Conservation (phyloP, 1,140 invertebrate genomes). For the Pygmarrhopalites habei region DNA sequence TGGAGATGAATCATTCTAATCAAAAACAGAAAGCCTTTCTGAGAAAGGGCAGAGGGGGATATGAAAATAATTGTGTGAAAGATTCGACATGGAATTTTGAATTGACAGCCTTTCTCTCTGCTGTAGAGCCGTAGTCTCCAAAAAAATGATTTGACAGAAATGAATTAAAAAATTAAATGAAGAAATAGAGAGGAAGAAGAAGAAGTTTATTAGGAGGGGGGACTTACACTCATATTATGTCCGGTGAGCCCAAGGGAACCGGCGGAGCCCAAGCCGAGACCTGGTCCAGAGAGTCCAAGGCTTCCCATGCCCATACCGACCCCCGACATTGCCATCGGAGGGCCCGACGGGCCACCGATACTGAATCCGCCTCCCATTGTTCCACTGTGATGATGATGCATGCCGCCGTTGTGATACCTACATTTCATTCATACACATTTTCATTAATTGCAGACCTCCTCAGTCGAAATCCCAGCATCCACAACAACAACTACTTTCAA, state of each 20-base stretch:
- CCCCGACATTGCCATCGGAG: slow-evolving; percentile 36
- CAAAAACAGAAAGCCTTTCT: neutral
- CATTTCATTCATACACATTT: slow-evolving; percentile 4
- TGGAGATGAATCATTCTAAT: neutral
- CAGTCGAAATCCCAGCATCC: slow-evolving; percentile 4
- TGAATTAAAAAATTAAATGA: too few relatives aligned
- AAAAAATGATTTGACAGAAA: neutral
- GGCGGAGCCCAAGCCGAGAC: slow-evolving; percentile 31
- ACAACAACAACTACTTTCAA: too few relatives aligned
- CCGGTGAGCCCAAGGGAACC: slow-evolving; percentile 28
- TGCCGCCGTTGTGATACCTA: slow-evolving; percentile 39
- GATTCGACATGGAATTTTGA: neutral
- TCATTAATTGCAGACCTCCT: slow-evolving; percentile 14
- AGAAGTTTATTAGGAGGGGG: neutral
- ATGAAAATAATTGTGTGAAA: too few relatives aligned
- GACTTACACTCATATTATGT: slow-evolving; percentile 36
- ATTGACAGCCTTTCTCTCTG: neutral
- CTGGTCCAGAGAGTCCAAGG: slow-evolving; percentile 34
- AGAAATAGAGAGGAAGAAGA: neutral
- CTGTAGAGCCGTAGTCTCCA: neutral
- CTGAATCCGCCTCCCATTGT: slow-evolving; percentile 24
- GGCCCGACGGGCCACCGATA: slow-evolving; percentile 30
- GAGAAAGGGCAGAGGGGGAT: too few relatives aligned
- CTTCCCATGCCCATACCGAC: slow-evolving; percentile 37
- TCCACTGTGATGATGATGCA: slow-evolving; percentile 37